Percentiles rank a stretch among this genome's conserved stretches.
Evolutionary conservation across 2,797 vertebrate genomes (phyloP).

Genomic region (Eulemur coronatus): DNA sequence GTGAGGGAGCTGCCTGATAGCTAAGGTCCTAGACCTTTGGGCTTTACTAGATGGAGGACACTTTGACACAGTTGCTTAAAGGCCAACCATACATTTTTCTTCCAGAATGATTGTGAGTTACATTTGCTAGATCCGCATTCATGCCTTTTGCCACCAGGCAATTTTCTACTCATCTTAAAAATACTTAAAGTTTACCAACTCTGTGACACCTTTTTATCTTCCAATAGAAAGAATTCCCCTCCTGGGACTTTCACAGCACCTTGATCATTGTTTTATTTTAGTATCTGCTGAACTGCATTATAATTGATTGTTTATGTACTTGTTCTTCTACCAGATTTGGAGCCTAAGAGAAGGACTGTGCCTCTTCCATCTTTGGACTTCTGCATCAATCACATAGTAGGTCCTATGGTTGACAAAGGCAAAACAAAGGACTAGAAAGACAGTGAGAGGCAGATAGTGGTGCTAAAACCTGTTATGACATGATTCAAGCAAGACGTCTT

Average conservation of each 20-base stretch:
- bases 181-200: not conserved
- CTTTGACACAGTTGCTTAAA: not conserved
- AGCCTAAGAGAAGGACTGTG: not conserved
- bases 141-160: not conserved
- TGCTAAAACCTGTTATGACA: not conserved
- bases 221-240: not conserved
- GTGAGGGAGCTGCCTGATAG: not conserved
- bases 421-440: not conserved
- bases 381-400: not conserved
- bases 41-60: not conserved
- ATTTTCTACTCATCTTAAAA: conserved; percentile 15
- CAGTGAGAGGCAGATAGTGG: not conserved
- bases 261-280: not conserved
- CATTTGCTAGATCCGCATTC: not conserved
- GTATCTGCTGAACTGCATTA: not conserved
- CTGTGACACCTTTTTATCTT: not conserved
- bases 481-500: not conserved
- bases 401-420: not conserved
- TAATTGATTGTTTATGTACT: not conserved
- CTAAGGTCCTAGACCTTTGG: not conserved
- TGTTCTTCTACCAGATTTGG: not conserved
- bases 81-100: not conserved
- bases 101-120: not conserved
- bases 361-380: not conserved
- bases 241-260: not conserved